phyloP scores from a whole-genome alignment of 2,113 vertebrate genomes.

The Arenaria interpres region DNA sequence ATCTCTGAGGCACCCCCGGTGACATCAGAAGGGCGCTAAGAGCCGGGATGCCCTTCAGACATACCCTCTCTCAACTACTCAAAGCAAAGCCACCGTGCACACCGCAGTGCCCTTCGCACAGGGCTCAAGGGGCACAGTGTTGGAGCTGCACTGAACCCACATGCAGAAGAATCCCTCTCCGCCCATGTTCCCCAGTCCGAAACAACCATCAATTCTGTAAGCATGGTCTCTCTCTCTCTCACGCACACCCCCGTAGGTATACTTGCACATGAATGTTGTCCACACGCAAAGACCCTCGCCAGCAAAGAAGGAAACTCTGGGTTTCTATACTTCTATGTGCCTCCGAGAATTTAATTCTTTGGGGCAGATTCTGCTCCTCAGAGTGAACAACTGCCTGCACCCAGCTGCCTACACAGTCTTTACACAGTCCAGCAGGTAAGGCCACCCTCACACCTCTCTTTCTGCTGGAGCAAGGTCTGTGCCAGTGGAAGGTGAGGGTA shows the following conservation, averaged over 20 bases:
- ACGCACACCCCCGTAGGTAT: background rate
- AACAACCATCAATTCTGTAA: background rate
- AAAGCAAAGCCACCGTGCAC: background rate
- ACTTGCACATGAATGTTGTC: background rate
- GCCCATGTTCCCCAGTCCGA: background rate
- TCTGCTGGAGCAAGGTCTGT: background rate
- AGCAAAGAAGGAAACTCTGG: background rate
- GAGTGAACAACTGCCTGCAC: background rate
- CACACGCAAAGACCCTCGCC: accelerated
- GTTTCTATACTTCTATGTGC: background rate
- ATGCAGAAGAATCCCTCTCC: background rate
- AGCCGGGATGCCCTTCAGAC: background rate
- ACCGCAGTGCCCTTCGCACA: background rate
- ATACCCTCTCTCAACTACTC: background rate
- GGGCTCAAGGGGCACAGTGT: background rate
- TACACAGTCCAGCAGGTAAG: background rate
- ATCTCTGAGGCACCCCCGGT: background rate
- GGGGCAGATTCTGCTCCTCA: background rate
- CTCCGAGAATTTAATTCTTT: background rate
- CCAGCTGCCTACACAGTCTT: background rate
- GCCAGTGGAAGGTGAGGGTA: background rate
- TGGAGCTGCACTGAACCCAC: background rate
- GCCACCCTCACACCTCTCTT: background rate
- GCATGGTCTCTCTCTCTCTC: background rate
- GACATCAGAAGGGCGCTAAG: background rate